These are phyloP conservation scores for Campoplex capitator DNA, from an alignment of 2,888 invertebrate genomes.

Conservation along the genomic window DNA sequence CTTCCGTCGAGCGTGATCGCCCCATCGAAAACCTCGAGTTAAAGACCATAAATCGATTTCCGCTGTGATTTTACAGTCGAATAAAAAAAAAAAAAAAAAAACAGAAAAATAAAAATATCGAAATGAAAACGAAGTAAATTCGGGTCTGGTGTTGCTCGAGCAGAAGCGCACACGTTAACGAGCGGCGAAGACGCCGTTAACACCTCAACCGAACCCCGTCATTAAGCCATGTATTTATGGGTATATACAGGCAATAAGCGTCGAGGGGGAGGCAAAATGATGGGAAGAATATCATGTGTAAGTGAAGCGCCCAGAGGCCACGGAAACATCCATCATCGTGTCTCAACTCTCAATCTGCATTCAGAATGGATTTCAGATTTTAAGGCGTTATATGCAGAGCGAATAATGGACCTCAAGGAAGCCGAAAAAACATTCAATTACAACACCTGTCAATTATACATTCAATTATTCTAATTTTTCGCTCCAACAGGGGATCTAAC, in stretches of 20 bases:
- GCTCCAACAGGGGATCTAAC: background rate
- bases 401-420: slow-evolving; percentile 32
- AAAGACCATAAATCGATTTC: background rate
- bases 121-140: slow-evolving; percentile 27
- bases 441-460: slow-evolving; percentile 44
- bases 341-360: slow-evolving; percentile 60
- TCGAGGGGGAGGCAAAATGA: slow-evolving; percentile 49
- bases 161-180: slow-evolving; percentile 56
- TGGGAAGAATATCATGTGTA: slow-evolving; percentile 49
- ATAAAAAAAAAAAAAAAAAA: background rate
- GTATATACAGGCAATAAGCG: slow-evolving; percentile 61
- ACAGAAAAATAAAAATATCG: slow-evolving; percentile 2
- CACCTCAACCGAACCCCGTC: slow-evolving; percentile 72
- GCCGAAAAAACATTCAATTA: slow-evolving; percentile 40
- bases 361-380: slow-evolving; percentile 55
- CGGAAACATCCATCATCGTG: slow-evolving; percentile 70
- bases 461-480: slow-evolving; percentile 19
- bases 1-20: background rate
- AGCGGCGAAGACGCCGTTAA: slow-evolving; percentile 73
- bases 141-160: background rate
- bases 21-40: background rate
- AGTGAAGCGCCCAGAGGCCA: slow-evolving; percentile 59
- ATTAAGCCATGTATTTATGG: slow-evolving; percentile 75
- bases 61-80: background rate
- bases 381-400: slow-evolving; percentile 17